Percentiles rank a stretch among this genome's conserved stretches.
phyloP scores from a whole-genome alignment of 2,888 invertebrate species.

The Pterostichus niger region DNA sequence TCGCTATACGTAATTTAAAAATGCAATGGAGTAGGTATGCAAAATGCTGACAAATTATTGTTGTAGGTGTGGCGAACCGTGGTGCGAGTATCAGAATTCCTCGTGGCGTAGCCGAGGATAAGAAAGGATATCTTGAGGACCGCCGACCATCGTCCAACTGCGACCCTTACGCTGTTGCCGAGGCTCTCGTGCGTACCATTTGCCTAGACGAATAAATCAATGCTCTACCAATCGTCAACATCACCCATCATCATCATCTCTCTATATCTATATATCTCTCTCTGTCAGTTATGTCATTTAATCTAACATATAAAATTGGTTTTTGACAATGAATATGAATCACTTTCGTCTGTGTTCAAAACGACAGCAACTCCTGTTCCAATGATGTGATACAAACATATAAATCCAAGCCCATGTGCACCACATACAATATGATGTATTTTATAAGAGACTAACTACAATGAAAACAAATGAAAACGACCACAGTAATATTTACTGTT shows the following conservation, averaged over 20 bases:
- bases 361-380: constrained; percentile 41
- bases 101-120: constrained; percentile 92
- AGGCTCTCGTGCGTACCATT: constrained; percentile 92
- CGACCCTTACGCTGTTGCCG: constrained; percentile 92
- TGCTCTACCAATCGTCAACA: too few relatives aligned
- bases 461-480: constrained; percentile 13
- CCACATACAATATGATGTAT: constrained; percentile 8
- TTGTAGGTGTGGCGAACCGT: constrained; percentile 94
- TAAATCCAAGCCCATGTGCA: background rate
- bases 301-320: constrained; percentile 21
- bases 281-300: background rate
- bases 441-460: constrained; percentile 25
- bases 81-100: constrained; percentile 97
- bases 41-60: constrained; percentile 71
- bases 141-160: constrained; percentile 95
- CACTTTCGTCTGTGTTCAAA: constrained; percentile 38
- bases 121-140: constrained; percentile 97
- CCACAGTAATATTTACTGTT: constrained; percentile 41
- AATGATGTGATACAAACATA: constrained; percentile 58
- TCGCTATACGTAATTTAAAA: too few relatives aligned
- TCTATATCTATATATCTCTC: too few relatives aligned
- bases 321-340: constrained; percentile 13
- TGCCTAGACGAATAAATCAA: constrained; percentile 86
- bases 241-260: too few relatives aligned
- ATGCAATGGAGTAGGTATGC: background rate